Base-by-base conservation (phyloP, 2,797 vertebrate genomes). In the Platyrinchus mystaceus region DNA sequence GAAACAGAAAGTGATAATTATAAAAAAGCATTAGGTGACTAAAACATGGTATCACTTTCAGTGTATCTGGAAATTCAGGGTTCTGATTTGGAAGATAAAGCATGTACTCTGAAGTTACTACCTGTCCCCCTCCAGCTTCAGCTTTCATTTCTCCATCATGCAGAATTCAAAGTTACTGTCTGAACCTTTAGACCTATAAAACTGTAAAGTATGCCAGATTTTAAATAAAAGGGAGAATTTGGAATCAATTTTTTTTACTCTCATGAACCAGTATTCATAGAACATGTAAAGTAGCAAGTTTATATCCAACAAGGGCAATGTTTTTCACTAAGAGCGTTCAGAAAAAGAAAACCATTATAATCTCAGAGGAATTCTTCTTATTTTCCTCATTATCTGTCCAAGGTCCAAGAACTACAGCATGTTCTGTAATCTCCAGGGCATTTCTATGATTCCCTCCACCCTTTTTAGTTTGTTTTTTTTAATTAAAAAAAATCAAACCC, bases 361-460 rank as follows among this genome's bases (percentile, higher is more conserved):
- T 37, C 74, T 89, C 86, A 58, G 63, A 90, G 34, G 44, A 30
- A 92, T 79, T 91, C 58, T 78, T 82, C 43, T 7, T 73, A 34
- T 90, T 95, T 93, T 79, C 50, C 39, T 84, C 84, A 82, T 82
- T 79, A 89, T 50, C 81, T 87, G 78, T 87, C 36, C 87, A 82
- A 82, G 8, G n/a, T 53, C 73, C 80, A 96, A 82, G 55, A 84
- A 78, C 53, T 66, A 67, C 83, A 92, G 62, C 58, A 70, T 10
- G 46, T 50, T 93, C 50, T 64, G 66, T 77, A 78, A 85, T 71
- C 66, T 78, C 58, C 27, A 71, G 58, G 46, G 60, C 34, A 90
- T n/a, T 93, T 87, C 67, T 78, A n/a, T 11, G n/a, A 91, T 18
- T 62, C 39, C 24, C 75, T 87, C 91, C 84, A 87, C 67, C 89